Conservation (phyloP, 2,797 vertebrate genomes). For the Hydrophis major region DNA sequence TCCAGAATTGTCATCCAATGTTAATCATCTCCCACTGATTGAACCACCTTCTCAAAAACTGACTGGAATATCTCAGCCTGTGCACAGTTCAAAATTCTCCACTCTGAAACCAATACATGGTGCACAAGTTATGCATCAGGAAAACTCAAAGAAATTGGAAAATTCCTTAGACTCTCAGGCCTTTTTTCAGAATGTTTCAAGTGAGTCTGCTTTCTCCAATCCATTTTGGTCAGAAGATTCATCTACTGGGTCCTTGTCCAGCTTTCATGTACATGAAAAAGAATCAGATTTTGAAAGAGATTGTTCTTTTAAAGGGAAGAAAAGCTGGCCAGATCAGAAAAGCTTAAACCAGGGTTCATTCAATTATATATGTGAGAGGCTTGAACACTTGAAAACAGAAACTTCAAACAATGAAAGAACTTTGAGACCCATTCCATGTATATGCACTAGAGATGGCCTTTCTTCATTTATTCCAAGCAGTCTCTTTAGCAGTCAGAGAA, state of each 20-base stretch:
- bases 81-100: conserved; percentile 13
- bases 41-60: conserved; percentile 56
- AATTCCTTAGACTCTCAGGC: not conserved
- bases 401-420: conserved; percentile 54
- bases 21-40: conserved; percentile 54
- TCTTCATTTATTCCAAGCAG: conserved; percentile 73
- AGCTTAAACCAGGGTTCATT: conserved; percentile 87
- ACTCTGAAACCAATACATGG: conserved; percentile 32
- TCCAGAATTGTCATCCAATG: conserved; percentile 66
- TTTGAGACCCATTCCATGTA: conserved; percentile 2
- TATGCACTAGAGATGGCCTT: conserved; percentile 13
- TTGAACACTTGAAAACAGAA: conserved; percentile 78
- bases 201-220: conserved; percentile 83
- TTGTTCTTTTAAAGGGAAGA: conserved; percentile 50
- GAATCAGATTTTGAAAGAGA: conserved; percentile 51
- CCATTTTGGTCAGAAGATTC: conserved; percentile 85
- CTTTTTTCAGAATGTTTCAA: conserved; percentile 78
- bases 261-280: conserved; percentile 70
- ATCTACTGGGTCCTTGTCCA: conserved; percentile 69
- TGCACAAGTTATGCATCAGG: conserved; percentile 11
- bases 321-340: conserved; percentile 66
- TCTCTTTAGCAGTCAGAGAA: conserved; percentile 82
- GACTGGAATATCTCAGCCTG: conserved; percentile 12
- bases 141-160: conserved; percentile 29
- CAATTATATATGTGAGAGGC: conserved; percentile 86